Percentiles rank a stretch among this genome's conserved stretches.
Evolutionary conservation across 2,797 vertebrate species (phyloP).

Genomic region (Macroramphosus scolopax): DNA sequence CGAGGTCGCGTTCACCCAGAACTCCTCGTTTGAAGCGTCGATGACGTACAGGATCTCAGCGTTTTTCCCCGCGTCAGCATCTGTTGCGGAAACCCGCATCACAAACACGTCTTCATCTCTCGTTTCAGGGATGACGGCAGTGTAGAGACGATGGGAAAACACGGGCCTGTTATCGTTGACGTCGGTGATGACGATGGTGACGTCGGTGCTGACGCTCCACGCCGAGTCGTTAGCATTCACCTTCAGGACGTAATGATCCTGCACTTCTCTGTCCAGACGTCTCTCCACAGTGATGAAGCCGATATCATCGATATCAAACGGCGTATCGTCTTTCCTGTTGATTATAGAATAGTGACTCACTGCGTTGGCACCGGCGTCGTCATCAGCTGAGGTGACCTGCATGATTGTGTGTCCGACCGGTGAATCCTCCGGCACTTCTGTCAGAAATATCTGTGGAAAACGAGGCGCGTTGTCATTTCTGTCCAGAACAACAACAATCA

Average conservation of each 20-base stretch:
- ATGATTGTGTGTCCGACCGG: slow-evolving; percentile 68
- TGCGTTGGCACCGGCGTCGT: slow-evolving; percentile 70
- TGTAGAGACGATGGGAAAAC: slow-evolving; percentile 65
- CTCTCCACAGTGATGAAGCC: slow-evolving; percentile 65
- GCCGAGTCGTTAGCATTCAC: slow-evolving; percentile 79
- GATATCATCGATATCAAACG: slow-evolving; percentile 70
- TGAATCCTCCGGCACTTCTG: slow-evolving; percentile 70
- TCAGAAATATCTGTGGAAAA: slow-evolving; percentile 72
- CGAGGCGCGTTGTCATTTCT: slow-evolving; percentile 78
- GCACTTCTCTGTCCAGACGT: slow-evolving; percentile 74
- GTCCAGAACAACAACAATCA: slow-evolving; percentile 73
- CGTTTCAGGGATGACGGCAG: slow-evolving; percentile 62
- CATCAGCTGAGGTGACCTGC: slow-evolving; percentile 69
- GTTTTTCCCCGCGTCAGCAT: slow-evolving; percentile 71
- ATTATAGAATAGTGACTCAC: slow-evolving; percentile 66
- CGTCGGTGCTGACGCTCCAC: slow-evolving; percentile 78
- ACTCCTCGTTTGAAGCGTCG: slow-evolving; percentile 66
- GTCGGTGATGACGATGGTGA: slow-evolving; percentile 72
- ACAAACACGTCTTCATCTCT: slow-evolving; percentile 61
- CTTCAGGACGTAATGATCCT: slow-evolving; percentile 70
- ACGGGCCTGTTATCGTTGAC: slow-evolving; percentile 77
- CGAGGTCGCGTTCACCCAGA: slow-evolving; percentile 71
- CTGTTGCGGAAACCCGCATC: slow-evolving; percentile 66
- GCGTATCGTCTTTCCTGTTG: slow-evolving; percentile 51
- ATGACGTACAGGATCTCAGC: slow-evolving; percentile 73